A percentile compares a stretch with the other conserved stretches of the same genome.
phyloP scores from a whole-genome alignment of 2,113 vertebrate genomes.

The Oryzias celebensis region DNA sequence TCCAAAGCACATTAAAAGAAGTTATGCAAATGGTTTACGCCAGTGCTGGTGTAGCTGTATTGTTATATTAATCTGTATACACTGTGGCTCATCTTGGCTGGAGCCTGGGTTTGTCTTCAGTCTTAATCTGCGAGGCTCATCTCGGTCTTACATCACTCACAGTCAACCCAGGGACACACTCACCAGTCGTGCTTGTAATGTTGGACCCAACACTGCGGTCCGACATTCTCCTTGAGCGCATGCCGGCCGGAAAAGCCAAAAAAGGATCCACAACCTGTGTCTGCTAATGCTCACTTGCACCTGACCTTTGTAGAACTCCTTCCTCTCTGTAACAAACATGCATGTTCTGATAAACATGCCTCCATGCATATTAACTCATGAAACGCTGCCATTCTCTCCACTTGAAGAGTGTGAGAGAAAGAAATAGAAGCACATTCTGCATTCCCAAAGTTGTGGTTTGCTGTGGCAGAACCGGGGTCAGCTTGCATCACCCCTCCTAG shows the following conservation, averaged over 20 bases:
- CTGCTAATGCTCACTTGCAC: constrained; percentile 17
- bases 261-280: constrained; percentile 23
- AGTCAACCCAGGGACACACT: constrained; percentile 66
- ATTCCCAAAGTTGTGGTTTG: constrained; percentile 33
- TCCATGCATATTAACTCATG: constrained; percentile 31
- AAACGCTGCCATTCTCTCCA: constrained; percentile 39
- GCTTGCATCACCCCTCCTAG: no score
- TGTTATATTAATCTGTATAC: constrained; percentile 77
- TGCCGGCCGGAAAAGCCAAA: constrained; percentile 23
- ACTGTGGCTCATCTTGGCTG: constrained; percentile 68
- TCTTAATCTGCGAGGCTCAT: constrained; percentile 67
- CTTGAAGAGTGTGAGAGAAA: constrained; percentile 14
- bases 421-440: constrained; percentile 31
- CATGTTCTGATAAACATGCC: constrained; percentile 6
- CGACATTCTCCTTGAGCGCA: constrained; percentile 28
- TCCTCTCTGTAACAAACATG: not conserved
- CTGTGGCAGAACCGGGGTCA: constrained; percentile 26
- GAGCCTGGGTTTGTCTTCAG: constrained; percentile 58
- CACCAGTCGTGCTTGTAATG: constrained; percentile 47
- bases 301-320: constrained; percentile 26
- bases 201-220: constrained; percentile 53
- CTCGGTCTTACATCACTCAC: constrained; percentile 61
- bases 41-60: constrained; percentile 67
- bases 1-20: constrained; percentile 81
- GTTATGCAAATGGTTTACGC: constrained; percentile 80